These are phyloP conservation scores for Andrena chrysosceles DNA, from an alignment of 2,888 invertebrate genomes.

Conservation along the genomic window DNA sequence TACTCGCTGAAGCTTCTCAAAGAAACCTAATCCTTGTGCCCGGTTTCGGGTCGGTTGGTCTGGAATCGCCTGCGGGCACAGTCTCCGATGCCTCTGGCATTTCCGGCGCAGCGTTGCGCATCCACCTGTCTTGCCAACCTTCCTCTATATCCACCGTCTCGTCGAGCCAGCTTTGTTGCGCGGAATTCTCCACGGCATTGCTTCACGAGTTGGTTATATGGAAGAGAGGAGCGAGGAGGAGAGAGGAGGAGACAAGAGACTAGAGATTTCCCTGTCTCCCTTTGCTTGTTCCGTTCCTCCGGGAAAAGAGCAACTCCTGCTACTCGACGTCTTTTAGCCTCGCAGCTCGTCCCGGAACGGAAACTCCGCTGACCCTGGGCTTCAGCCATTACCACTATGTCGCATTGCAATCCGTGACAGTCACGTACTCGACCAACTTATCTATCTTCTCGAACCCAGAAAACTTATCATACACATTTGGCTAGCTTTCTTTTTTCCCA, in stretches of 20 bases:
- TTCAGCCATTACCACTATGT: constrained; percentile 45
- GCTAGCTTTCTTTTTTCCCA: constrained; percentile 17
- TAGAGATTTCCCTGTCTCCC: constrained; percentile 18
- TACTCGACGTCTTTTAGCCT: constrained; percentile 25
- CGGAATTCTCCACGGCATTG: constrained; percentile 57
- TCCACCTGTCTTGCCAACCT: constrained; percentile 40
- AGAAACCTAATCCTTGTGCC: constrained; percentile 24
- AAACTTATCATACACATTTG: constrained; percentile 58
- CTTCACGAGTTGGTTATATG: constrained; percentile 38
- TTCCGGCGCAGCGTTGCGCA: constrained; percentile 41
- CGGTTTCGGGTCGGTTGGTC: constrained; percentile 5
- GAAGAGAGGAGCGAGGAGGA: constrained; percentile 11
- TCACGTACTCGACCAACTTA: constrained; percentile 54
- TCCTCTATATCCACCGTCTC: constrained; percentile 25
- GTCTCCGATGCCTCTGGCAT: constrained; percentile 38
- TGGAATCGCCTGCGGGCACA: constrained; percentile 2
- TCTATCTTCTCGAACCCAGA: constrained; percentile 54
- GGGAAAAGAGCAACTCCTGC: constrained; percentile 17
- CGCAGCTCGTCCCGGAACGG: constrained; percentile 36
- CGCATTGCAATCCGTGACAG: constrained; percentile 34
- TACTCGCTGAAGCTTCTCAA: background rate
- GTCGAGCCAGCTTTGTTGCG: constrained; percentile 45
- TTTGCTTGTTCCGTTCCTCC: constrained; percentile 30
- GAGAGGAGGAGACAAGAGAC: constrained; percentile 6
- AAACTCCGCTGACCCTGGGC: constrained; percentile 37